Evolutionary conservation across 2,113 vertebrate genomes (phyloP).

Genomic region (Riparia riparia): DNA sequence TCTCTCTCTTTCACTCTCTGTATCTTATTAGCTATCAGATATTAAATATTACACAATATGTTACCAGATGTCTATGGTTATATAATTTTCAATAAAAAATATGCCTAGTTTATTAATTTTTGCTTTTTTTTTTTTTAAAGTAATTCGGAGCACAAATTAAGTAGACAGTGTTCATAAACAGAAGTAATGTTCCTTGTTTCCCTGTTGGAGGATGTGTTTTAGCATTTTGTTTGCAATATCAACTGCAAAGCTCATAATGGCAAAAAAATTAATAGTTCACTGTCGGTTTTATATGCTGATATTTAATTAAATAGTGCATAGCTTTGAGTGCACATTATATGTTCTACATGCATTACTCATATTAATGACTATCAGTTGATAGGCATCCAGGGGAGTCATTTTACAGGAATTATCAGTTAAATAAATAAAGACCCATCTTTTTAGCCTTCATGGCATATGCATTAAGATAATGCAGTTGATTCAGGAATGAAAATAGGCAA

Average conservation of each 20-base stretch:
- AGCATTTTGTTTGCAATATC: slow-evolving; percentile 21
- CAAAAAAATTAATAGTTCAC: slow-evolving; percentile 24
- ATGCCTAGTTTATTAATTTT: background rate
- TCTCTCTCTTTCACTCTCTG: background rate
- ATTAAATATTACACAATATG: background rate
- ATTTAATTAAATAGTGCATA: slow-evolving; percentile 52
- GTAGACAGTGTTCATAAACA: slow-evolving; percentile 1
- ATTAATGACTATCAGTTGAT: slow-evolving; percentile 6
- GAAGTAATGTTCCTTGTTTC: slow-evolving; percentile 14
- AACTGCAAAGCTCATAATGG: slow-evolving; percentile 7
- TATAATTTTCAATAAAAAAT: background rate
- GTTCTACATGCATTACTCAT: slow-evolving; percentile 6
- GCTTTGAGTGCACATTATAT: slow-evolving; percentile 2
- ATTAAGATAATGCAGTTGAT: background rate
- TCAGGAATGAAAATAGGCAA: background rate
- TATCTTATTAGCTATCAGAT: background rate
- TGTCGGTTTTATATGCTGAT: slow-evolving; percentile 1
- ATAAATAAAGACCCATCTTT: slow-evolving; percentile 7
- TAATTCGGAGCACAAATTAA: slow-evolving; percentile 20
- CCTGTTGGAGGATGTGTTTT: background rate
- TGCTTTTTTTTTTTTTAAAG: background rate
- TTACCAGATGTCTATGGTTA: background rate
- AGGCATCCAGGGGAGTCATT: background rate
- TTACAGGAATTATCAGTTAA: background rate
- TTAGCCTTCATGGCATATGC: background rate